A percentile compares a stretch with the other conserved stretches of the same genome.
Evolutionary conservation across 2,113 vertebrate species (phyloP).

Genomic region (Semnornis frantzii): DNA sequence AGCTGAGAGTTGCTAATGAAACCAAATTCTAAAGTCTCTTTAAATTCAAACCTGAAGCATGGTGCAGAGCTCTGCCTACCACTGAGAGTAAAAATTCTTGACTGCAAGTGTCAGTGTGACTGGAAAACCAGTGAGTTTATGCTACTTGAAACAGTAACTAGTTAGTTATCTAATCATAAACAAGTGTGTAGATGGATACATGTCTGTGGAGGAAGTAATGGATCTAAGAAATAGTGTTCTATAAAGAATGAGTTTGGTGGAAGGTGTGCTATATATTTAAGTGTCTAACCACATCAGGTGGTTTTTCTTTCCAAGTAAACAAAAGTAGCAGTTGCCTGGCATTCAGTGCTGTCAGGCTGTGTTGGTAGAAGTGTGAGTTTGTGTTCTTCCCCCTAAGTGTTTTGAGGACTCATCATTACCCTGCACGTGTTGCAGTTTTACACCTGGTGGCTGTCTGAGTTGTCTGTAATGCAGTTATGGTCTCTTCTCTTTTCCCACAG

Average conservation of each 20-base stretch:
- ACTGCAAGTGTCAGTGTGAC: not conserved
- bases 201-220: not conserved
- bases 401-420: not conserved
- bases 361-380: not conserved
- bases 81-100: not conserved
- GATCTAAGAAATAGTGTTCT: not conserved
- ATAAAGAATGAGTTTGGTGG: not conserved
- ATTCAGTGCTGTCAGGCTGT: not conserved
- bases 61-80: not conserved
- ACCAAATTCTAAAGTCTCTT: not conserved
- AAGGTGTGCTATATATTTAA: not conserved
- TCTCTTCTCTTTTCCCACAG: slow-evolving; percentile 74
- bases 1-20: not conserved
- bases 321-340: not conserved
- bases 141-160: not conserved
- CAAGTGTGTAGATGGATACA: not conserved
- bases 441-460: not conserved
- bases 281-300: not conserved
- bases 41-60: slow-evolving; percentile 17
- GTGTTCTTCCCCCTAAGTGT: accelerated
- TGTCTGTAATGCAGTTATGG: not conserved
- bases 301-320: not conserved
- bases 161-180: not conserved
- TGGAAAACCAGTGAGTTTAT: not conserved
- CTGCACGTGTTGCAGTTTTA: not conserved